These are phyloP conservation scores for Aphidius colemani DNA, from an alignment of 2,888 invertebrate species.

Conservation along the genomic window DNA sequence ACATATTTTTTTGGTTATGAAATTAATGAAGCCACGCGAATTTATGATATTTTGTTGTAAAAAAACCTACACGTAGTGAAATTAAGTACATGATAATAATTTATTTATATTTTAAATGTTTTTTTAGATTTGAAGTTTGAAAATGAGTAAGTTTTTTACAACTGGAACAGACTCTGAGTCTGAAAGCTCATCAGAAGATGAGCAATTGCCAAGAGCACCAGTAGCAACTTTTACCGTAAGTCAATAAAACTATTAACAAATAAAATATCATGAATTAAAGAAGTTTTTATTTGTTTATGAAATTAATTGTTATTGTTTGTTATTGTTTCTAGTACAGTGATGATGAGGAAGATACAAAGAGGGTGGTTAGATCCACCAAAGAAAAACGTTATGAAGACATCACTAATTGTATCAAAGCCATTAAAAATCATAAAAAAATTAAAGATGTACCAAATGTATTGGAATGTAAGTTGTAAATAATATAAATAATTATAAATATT, in stretches of 20 bases:
- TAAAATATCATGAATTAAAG: no score
- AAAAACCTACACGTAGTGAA: no score
- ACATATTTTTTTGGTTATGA: no score
- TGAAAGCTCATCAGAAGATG: slow-evolving; percentile 89
- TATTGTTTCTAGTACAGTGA: slow-evolving; percentile 69
- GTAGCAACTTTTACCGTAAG: slow-evolving; percentile 70
- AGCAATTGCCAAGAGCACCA: slow-evolving; percentile 76
- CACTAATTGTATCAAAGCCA: slow-evolving; percentile 86
- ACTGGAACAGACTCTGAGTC: slow-evolving; percentile 94
- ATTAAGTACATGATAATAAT: no score
- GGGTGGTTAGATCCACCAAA: slow-evolving; percentile 95
- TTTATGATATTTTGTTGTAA: no score
- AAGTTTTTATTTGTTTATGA: no score
- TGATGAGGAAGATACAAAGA: slow-evolving; percentile 95
- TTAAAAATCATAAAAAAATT: slow-evolving; percentile 95
- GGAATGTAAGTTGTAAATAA: slow-evolving; percentile 66
- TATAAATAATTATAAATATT: slow-evolving; percentile 19
- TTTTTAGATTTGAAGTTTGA: slow-evolving; percentile 35
- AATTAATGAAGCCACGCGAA: no score
- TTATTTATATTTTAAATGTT: no score
- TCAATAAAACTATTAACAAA: no score
- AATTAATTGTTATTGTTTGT: no score
- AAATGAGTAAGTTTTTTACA: slow-evolving; percentile 93
- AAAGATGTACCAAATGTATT: slow-evolving; percentile 96
- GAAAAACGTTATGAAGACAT: slow-evolving; percentile 97